Evolutionary conservation across 2,797 vertebrate genomes (phyloP).

Genomic region (Sparus aurata): DNA sequence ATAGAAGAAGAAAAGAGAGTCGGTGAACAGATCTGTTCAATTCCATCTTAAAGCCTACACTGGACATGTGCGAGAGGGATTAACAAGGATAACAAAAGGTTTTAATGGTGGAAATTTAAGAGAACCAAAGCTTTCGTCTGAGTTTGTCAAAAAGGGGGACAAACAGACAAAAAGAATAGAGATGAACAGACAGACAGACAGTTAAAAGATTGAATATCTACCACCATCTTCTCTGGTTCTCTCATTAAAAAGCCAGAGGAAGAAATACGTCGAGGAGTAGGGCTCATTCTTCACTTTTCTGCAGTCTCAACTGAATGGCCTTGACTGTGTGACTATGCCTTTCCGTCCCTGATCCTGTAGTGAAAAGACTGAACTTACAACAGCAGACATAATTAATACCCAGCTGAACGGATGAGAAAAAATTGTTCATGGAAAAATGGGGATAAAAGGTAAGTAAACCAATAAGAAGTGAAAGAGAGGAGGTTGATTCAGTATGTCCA

Average conservation of each 20-base stretch:
- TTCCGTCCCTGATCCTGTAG: slow-evolving; percentile 45
- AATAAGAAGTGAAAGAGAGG: slow-evolving; percentile 28
- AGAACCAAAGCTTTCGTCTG: slow-evolving; percentile 38
- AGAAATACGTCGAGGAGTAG: slow-evolving; percentile 36
- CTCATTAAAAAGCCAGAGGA: slow-evolving; percentile 55
- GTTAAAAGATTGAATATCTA: slow-evolving; percentile 23
- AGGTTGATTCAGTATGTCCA: slow-evolving; percentile 19
- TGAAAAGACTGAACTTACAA: slow-evolving; percentile 67
- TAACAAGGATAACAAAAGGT: slow-evolving; percentile 74
- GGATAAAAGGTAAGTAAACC: slow-evolving; percentile 26
- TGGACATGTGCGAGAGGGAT: slow-evolving; percentile 74
- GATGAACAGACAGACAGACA: slow-evolving; percentile 31
- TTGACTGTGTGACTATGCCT: slow-evolving; percentile 53
- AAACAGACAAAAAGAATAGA: slow-evolving; percentile 40
- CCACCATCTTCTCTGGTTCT: slow-evolving; percentile 34
- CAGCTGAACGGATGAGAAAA: slow-evolving; percentile 59
- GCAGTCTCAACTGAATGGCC: slow-evolving; percentile 59
- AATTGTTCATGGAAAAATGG: slow-evolving; percentile 29
- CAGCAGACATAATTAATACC: slow-evolving; percentile 74
- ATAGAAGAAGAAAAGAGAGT: slow-evolving; percentile 64
- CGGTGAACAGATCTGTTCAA: slow-evolving; percentile 71
- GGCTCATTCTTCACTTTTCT: slow-evolving; percentile 50
- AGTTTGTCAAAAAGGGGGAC: slow-evolving; percentile 37
- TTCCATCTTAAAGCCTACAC: slow-evolving; percentile 64
- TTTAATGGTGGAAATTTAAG: slow-evolving; percentile 65